A percentile compares a stretch with the other conserved stretches of the same genome.
Conservation (phyloP, 2,113 vertebrate genomes). For the Dolichallabes microphthalmus region DNA sequence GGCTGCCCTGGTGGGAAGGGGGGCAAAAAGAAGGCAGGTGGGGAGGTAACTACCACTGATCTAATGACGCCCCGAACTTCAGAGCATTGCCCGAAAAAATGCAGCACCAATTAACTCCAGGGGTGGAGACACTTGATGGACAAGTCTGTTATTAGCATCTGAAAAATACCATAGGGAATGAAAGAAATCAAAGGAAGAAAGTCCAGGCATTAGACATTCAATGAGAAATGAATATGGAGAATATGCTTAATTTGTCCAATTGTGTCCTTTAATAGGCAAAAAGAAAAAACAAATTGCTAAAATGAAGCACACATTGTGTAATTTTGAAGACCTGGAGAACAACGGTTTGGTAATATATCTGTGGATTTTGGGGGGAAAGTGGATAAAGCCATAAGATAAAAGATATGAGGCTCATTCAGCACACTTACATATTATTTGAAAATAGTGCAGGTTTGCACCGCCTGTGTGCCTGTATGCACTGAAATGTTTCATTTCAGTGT, state of each 20-base stretch:
- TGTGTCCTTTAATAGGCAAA: conserved; percentile 59
- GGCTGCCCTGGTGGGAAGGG: conserved; percentile 46
- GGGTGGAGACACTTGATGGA: conserved; percentile 74
- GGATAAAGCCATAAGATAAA: neutral
- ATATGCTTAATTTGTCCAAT: conserved; percentile 71
- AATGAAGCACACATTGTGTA: conserved; percentile 59
- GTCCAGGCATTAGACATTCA: conserved; percentile 67
- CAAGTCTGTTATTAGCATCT: conserved; percentile 75
- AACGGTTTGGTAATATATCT: conserved; percentile 45
- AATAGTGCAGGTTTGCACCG: neutral
- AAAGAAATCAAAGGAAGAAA: conserved; percentile 71
- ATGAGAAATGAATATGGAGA: conserved; percentile 64
- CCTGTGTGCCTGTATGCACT: too few relatives aligned
- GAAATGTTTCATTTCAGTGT: neutral
- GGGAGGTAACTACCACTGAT: conserved; percentile 67
- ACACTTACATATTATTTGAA: neutral
- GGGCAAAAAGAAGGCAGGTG: conserved; percentile 68
- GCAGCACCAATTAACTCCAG: conserved; percentile 73
- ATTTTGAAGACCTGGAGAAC: conserved; percentile 54
- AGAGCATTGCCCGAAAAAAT: conserved; percentile 55
- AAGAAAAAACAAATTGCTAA: conserved; percentile 41
- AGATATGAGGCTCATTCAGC: neutral
- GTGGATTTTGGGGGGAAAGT: conserved; percentile 1
- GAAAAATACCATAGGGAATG: conserved; percentile 64
- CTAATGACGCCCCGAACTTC: conserved; percentile 72